Base-by-base conservation (phyloP, 2,113 vertebrate genomes). In the Anhinga anhinga region DNA sequence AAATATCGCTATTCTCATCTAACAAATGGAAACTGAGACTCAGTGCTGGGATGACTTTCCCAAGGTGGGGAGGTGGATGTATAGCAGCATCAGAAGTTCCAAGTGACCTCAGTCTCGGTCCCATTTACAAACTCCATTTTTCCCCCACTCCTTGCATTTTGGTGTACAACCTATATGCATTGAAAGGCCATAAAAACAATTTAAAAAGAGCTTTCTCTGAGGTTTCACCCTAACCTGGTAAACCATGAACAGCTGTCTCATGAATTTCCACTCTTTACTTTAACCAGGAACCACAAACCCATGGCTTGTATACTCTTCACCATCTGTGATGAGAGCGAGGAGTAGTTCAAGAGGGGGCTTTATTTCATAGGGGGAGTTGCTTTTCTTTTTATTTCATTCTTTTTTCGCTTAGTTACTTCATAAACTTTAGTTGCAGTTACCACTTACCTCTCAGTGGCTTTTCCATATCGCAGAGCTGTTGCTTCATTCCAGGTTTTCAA, bases 401-500 rank as follows among this genome's bases (percentile, higher is more conserved):
- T 66, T 59, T 63, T 77, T 82, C 36, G 4, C 34, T 79, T 61
- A 56, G 49, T 90, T 88, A 73, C 90, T 87, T 92, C 30, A 91
- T 82, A 94, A 93, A 72, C 90, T 91, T 77, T 61, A 50, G 62
- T 85, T 94, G 50, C 52, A 94, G 45, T 92, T 96, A 88, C 91
- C 67, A n/a, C 84, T 80, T 91, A 80, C 74, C 71, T 87, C 84
- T 86, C 55, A 47, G 82, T 88, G 80, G 66, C 80, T 91, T 87
- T 95, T 96, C 77, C 76, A 20, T 94, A 94, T 96, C 81, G 59
- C 59, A 78, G 59, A 61, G 44, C 87, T 80, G 45, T 84, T 97
- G 74, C 77, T 96, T 94, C 90, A 78, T 93, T 97, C 91, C 92
- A 88, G 69, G 87, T 95, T 97, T 98, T 96, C 93, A 97, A 76